Evolutionary conservation across 2,797 vertebrate species (phyloP).

Genomic region (Darevskia nairensis): DNA sequence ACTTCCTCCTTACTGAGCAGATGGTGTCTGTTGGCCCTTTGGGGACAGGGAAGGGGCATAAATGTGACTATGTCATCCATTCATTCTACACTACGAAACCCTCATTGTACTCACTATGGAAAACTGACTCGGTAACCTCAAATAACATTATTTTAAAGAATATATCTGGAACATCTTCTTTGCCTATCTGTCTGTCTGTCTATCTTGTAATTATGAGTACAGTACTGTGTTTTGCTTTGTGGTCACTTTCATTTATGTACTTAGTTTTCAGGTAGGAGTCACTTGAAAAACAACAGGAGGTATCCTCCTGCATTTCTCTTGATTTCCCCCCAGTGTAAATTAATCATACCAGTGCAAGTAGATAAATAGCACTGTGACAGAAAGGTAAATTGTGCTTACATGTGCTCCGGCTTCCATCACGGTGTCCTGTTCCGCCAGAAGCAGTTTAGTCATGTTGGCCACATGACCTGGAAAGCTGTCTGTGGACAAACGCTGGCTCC

Average conservation of each 20-base stretch:
- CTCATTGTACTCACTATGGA: background rate
- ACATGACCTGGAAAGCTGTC: too few relatives aligned
- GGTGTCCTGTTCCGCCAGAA: too few relatives aligned
- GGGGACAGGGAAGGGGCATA: too few relatives aligned
- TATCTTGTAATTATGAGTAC: background rate
- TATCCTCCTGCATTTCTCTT: background rate
- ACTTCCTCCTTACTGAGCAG: too few relatives aligned
- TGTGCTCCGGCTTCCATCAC: too few relatives aligned
- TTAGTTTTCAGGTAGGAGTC: fast-evolving
- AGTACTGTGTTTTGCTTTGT: background rate
- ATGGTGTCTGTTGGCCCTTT: too few relatives aligned
- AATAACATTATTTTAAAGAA: background rate
- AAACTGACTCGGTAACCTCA: background rate
- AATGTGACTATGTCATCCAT: background rate
- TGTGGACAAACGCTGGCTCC: too few relatives aligned
- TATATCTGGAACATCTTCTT: background rate
- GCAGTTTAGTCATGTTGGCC: too few relatives aligned
- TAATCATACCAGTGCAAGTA: background rate
- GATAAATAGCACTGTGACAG: too few relatives aligned
- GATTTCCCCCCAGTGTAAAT: background rate
- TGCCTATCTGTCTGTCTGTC: background rate
- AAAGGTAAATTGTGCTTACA: too few relatives aligned
- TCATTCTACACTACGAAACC: background rate
- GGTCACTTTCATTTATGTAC: background rate
- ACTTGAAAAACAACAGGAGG: fast-evolving